A percentile compares a stretch with the other conserved stretches of the same genome.
These are phyloP conservation scores for Carcina quercana DNA, from an alignment of 2,888 invertebrate species.

Conservation along the genomic window DNA sequence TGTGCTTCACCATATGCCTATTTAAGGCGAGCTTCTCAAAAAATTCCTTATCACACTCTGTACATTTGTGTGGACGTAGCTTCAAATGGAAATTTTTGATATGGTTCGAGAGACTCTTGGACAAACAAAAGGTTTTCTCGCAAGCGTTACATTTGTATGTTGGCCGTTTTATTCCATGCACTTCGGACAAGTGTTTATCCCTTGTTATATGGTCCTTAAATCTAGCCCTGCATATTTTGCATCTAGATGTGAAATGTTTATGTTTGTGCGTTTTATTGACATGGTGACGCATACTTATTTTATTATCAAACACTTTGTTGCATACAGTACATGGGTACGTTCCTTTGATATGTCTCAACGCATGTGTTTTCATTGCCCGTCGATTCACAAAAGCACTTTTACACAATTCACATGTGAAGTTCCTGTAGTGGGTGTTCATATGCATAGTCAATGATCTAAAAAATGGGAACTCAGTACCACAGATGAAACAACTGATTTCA, in stretches of 20 bases:
- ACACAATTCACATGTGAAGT: slow-evolving; percentile 31
- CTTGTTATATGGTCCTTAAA: slow-evolving; percentile 31
- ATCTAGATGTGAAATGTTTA: neutral
- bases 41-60: neutral
- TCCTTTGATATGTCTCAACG: slow-evolving; percentile 27
- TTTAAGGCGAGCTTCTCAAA: slow-evolving; percentile 17
- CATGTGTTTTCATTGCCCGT: slow-evolving; percentile 17
- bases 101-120: neutral
- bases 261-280: slow-evolving; percentile 20
- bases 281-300: slow-evolving; percentile 45
- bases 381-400: slow-evolving; percentile 29
- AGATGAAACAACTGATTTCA: slow-evolving; percentile 20
- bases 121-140: slow-evolving; percentile 2
- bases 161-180: slow-evolving; percentile 16
- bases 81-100: neutral
- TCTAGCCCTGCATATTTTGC: slow-evolving; percentile 1
- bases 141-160: neutral
- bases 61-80: neutral
- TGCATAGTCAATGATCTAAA: slow-evolving; percentile 26
- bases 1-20: slow-evolving; percentile 30
- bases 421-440: slow-evolving; percentile 36
- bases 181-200: slow-evolving; percentile 23
- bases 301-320: slow-evolving; percentile 43
- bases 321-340: slow-evolving; percentile 39
- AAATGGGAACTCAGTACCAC: slow-evolving; percentile 14